These are phyloP conservation scores for Nycticryphes semicollaris DNA, from an alignment of 2,113 vertebrate species.

Conservation along the genomic window DNA sequence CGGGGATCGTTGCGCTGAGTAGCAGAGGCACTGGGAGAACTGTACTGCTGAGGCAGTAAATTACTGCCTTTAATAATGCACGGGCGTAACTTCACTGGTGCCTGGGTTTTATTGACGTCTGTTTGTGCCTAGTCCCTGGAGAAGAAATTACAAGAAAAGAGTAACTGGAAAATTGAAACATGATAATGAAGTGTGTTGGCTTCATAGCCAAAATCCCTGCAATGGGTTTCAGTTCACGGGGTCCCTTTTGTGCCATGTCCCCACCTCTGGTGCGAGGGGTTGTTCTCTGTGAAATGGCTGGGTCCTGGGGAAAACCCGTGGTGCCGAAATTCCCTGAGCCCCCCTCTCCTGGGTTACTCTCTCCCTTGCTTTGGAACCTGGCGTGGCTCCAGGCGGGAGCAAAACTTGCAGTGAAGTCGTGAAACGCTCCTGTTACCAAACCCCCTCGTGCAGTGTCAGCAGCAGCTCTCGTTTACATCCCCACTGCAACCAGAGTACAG, in stretches of 20 bases:
- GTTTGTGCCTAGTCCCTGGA: background rate
- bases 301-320: fast-evolving
- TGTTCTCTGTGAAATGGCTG: too few species aligned
- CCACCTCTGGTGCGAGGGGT: background rate
- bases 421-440: background rate
- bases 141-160: background rate
- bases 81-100: background rate
- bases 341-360: fast-evolving
- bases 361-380: background rate
- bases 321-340: background rate
- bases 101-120: fast-evolving
- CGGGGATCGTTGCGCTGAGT: fast-evolving
- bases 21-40: fast-evolving
- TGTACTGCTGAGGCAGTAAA: fast-evolving
- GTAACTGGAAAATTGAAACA: background rate
- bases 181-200: fast-evolving
- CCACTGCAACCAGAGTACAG: background rate
- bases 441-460: fast-evolving
- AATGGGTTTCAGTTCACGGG: background rate
- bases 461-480: background rate
- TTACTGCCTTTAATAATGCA: background rate
- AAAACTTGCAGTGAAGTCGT: fast-evolving
- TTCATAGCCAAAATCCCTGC: fast-evolving
- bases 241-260: background rate
- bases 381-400: background rate